These are phyloP conservation scores for Aplodontia rufa DNA, from an alignment of 2,113 vertebrate genomes.

Conservation along the genomic window DNA sequence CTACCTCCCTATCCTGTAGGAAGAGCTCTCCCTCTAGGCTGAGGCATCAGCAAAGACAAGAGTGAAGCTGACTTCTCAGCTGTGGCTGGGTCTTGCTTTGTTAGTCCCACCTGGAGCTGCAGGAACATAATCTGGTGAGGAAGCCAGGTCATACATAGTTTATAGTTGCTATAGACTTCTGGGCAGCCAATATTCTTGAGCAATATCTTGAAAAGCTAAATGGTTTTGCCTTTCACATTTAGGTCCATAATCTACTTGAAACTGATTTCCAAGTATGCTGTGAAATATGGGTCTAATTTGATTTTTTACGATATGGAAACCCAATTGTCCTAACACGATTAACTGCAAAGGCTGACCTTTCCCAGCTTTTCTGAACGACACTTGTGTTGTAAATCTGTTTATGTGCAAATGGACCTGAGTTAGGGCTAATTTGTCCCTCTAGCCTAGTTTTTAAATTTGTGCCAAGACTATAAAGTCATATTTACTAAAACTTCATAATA, in stretches of 20 bases:
- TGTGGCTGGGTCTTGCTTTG: conserved; percentile 50
- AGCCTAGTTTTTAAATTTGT: not conserved
- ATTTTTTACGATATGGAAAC: conserved; percentile 23
- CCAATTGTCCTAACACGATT: not conserved
- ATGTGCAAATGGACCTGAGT: not conserved
- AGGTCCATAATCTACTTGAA: not conserved
- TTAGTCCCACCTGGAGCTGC: conserved; percentile 74
- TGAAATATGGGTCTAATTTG: conserved; percentile 5
- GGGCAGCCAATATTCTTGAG: not conserved
- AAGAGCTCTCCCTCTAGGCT: conserved; percentile 84
- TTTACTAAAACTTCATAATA: not conserved
- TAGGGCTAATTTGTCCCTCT: not conserved
- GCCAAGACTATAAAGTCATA: not conserved
- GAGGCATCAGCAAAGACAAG: conserved; percentile 76
- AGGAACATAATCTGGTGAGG: conserved; percentile 81
- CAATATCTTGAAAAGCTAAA: not conserved
- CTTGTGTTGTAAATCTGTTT: not conserved
- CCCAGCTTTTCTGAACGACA: not conserved
- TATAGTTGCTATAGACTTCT: not conserved
- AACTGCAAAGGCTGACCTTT: not conserved
- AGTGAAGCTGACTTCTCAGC: conserved; percentile 77
- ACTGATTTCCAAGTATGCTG: not conserved
- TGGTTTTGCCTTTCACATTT: not conserved
- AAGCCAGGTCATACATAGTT: conserved; percentile 83
- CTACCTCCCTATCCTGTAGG: conserved; percentile 83